Evolutionary conservation across 2,113 vertebrate species (phyloP).

Genomic region (Ariopsis seemanni): DNA sequence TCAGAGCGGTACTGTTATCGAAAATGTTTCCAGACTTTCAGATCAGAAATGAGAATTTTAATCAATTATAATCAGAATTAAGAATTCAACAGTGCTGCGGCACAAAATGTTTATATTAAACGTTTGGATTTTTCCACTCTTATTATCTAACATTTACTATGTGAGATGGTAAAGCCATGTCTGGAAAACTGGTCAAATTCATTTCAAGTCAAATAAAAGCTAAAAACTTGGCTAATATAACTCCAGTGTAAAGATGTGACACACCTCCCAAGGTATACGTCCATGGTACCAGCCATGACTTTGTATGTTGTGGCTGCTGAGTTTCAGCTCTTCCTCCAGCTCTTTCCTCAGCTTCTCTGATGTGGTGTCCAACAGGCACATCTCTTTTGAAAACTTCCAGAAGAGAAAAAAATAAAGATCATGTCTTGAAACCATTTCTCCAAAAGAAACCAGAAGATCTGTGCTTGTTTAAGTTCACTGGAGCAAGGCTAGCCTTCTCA

Average conservation of each 20-base stretch:
- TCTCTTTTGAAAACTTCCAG: constrained; percentile 89
- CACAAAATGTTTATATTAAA: not conserved
- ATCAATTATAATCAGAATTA: not conserved
- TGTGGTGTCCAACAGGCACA: constrained; percentile 82
- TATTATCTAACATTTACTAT: not conserved
- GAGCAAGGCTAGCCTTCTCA: constrained; percentile 53
- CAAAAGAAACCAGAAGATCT: not conserved
- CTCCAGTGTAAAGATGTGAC: constrained; percentile 8
- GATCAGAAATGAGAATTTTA: not conserved
- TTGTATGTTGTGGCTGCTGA: constrained; percentile 81
- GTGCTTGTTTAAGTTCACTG: not conserved
- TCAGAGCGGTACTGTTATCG: not conserved
- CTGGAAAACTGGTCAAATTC: not conserved
- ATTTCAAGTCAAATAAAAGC: not conserved
- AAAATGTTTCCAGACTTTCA: not conserved
- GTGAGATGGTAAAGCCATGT: not conserved
- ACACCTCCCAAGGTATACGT: constrained; percentile 86
- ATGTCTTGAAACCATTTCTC: not conserved
- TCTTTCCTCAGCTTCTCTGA: constrained; percentile 86
- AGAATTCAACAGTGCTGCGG: not conserved
- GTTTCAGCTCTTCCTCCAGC: constrained; percentile 89
- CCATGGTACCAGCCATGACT: constrained; percentile 95
- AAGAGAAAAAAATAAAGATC: constrained; percentile 30
- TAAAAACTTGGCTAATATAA: not conserved
- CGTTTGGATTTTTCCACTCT: not conserved